Conservation (phyloP, 2,797 vertebrate species). For the Todus mexicanus region DNA sequence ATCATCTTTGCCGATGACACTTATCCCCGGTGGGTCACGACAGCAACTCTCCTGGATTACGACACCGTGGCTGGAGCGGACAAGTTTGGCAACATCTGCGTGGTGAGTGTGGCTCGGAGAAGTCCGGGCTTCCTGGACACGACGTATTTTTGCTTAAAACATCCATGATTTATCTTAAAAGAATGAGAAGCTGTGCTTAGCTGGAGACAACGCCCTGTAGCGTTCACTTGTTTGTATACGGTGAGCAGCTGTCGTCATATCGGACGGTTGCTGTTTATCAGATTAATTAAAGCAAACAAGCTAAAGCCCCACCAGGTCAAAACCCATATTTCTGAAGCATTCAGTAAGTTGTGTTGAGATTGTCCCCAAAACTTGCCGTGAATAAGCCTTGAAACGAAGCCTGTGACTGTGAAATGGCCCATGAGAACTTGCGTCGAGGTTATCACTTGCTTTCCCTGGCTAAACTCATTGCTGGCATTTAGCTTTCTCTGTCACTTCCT, state of each 20-base stretch:
- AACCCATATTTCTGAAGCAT: not conserved
- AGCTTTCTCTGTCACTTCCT: conserved; percentile 16
- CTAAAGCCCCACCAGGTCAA: not conserved
- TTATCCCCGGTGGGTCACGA: conserved; percentile 96
- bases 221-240: not conserved
- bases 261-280: not conserved
- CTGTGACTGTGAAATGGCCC: not conserved
- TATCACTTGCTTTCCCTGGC: not conserved
- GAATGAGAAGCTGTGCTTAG: not conserved
- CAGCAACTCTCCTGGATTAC: conserved; percentile 92
- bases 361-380: not conserved
- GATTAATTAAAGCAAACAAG: not conserved
- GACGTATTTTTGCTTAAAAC: not conserved
- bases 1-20: conserved; percentile 99
- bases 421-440: not conserved
- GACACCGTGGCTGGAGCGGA: conserved; percentile 96
- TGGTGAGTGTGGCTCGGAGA: conserved; percentile 79
- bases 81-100: conserved; percentile 98
- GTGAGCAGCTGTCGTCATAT: not conserved
- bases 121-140: not conserved
- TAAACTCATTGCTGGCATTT: not conserved
- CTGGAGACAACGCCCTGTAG: conserved; percentile 37
- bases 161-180: conserved; percentile 30
- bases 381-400: not conserved
- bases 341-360: not conserved